Evolutionary conservation across 2,113 vertebrate genomes (phyloP).

Genomic region (Macrotus californicus): DNA sequence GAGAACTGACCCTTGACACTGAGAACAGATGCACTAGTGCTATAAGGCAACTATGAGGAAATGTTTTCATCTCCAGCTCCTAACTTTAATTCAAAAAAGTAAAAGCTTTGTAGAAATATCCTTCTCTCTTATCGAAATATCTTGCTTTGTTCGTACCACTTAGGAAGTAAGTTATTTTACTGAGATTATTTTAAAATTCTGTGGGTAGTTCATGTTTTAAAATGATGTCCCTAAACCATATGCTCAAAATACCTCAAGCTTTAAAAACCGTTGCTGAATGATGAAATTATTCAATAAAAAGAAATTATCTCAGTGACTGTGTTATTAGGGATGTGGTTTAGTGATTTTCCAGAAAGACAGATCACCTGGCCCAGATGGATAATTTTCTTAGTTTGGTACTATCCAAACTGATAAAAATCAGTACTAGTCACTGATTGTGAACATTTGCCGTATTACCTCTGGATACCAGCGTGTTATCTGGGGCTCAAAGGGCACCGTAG

Average conservation of each 20-base stretch:
- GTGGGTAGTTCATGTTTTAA: conserved; percentile 49
- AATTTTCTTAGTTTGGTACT: conserved; percentile 45
- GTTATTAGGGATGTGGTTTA: conserved; percentile 42
- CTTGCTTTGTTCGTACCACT: conserved; percentile 12
- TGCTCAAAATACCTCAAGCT: conserved; percentile 46
- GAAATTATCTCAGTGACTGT: conserved; percentile 46
- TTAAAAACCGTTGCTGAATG: conserved; percentile 50
- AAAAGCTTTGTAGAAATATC: neutral
- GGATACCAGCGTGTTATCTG: neutral
- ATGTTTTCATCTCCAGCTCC: neutral
- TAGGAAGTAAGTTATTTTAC: conserved; percentile 39
- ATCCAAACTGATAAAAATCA: conserved; percentile 42
- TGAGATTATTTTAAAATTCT: conserved; percentile 38
- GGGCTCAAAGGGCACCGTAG: neutral
- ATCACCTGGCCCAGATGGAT: conserved; percentile 56
- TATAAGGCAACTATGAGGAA: neutral
- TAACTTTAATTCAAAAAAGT: neutral
- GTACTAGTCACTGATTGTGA: neutral
- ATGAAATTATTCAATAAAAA: conserved; percentile 54
- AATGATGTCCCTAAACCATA: conserved; percentile 54
- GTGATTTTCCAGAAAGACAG: conserved; percentile 38
- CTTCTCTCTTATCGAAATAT: neutral
- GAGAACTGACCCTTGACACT: neutral
- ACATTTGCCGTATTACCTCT: neutral
- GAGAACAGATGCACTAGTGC: neutral